A percentile compares a stretch with the other conserved stretches of the same genome.
Conservation (phyloP, 2,797 vertebrate species). For the Onychomys torridus region DNA sequence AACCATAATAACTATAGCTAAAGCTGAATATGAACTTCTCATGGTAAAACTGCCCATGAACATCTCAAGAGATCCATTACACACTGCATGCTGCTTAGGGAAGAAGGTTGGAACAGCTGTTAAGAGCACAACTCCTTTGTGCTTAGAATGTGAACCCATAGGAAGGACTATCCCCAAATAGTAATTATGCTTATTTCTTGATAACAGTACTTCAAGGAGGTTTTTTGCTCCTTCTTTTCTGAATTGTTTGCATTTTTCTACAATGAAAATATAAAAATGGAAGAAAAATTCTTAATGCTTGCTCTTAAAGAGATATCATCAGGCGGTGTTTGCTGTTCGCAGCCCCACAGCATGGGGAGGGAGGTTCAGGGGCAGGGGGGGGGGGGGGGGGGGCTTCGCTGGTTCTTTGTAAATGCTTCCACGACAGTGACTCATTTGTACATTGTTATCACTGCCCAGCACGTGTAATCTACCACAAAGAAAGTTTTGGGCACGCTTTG, state of each 20-base stretch:
- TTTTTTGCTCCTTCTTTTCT: neutral
- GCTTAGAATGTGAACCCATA: neutral
- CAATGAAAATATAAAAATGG: neutral
- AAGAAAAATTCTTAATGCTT: neutral
- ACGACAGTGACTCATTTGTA: neutral
- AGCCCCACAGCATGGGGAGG: neutral
- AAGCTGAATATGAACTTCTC: neutral
- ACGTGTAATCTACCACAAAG: neutral
- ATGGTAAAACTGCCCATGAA: neutral
- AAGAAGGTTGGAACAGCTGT: neutral
- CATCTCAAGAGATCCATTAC: neutral
- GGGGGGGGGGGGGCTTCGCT: no score
- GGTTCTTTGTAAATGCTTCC: constrained; percentile 32
- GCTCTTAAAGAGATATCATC: neutral
- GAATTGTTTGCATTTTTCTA: neutral
- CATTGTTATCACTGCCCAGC: neutral
- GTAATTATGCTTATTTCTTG: neutral
- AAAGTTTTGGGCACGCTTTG: neutral
- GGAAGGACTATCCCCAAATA: neutral
- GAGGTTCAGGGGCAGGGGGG: no score
- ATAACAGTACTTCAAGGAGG: neutral
- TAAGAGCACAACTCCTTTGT: neutral
- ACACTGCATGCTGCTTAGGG: neutral
- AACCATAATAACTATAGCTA: neutral
- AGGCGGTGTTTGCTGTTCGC: neutral